Base-by-base conservation (phyloP, 2,797 vertebrate species). In the Macrochelys suwanniensis region DNA sequence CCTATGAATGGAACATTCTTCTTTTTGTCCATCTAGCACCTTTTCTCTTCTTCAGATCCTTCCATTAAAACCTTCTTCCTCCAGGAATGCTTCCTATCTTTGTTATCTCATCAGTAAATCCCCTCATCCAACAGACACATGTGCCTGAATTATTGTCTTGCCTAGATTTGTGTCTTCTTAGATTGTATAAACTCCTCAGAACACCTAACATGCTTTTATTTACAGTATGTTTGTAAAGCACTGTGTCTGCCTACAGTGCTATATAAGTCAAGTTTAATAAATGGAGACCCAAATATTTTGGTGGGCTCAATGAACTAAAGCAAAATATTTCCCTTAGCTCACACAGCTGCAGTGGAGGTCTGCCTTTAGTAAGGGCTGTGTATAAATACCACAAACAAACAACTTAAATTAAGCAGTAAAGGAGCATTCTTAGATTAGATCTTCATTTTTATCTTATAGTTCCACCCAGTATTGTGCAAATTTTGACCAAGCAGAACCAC, bases 181-280 rank as follows among this genome's bases (percentile, higher is more conserved):
- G 45, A 42, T 12, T 79, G 33, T 9, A 61, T 33, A 25, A 49
- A 45, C 5, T 21, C 4, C 42, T n/a, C 28, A 37, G 74, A 13
- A 50, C 5, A 28, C 80, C 0, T 0, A 37, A 28, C 16, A 0
- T 11, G 0, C 49, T 3, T 53, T 12, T 42, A 42, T 71, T 71
- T 42, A 42, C 19, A 42, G 56, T 11, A 5, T 33, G 54, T 28
- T 1, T 1, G 42, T 33, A 15, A 28, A 31, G 1, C 47, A 7
- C 47, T 9, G 0, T 1, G 2, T 4, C 26, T 10, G 5, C 50
- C 0, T 7, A 3, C 0, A 0, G 0, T 68, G 13, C 11, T 7
- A 11, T 0, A 1, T 4, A 1, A n/a, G 13, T 17, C 3, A 1
- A 2, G 15, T 1, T 23, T 23, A 37, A 2, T n/a, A 4, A 31